These are phyloP conservation scores for Fundulus diaphanus DNA, from an alignment of 2,797 vertebrate species.

Conservation along the genomic window DNA sequence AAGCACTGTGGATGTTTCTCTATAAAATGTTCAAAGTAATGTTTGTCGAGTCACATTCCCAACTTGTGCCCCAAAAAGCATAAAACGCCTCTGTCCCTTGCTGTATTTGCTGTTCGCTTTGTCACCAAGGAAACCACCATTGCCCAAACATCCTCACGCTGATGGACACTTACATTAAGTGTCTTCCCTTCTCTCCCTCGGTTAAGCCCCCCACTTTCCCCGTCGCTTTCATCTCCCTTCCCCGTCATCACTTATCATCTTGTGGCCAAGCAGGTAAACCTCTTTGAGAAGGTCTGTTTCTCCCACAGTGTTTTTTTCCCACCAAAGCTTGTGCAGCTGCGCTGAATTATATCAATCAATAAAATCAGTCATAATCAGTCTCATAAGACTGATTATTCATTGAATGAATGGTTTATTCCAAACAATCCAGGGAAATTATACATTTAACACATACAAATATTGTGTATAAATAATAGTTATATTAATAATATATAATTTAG, in stretches of 20 bases:
- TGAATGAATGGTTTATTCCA: too few relatives aligned
- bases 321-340: constrained; percentile 14
- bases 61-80: constrained; percentile 57
- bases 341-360: background rate
- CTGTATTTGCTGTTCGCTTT: constrained; percentile 76
- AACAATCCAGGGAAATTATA: too few relatives aligned
- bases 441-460: too few relatives aligned
- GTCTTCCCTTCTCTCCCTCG: constrained; percentile 51
- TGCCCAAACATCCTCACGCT: constrained; percentile 77
- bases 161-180: constrained; percentile 75
- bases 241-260: constrained; percentile 58
- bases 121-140: constrained; percentile 79
- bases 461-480: too few relatives aligned
- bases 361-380: too few relatives aligned
- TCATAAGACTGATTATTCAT: too few relatives aligned
- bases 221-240: constrained; percentile 33
- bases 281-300: constrained; percentile 37
- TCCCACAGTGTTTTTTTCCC: constrained; percentile 22
- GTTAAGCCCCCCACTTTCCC: constrained; percentile 36
- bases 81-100: constrained; percentile 60
- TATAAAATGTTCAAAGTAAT: constrained; percentile 53
- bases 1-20: constrained; percentile 41
- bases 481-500: too few relatives aligned
- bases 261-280: constrained; percentile 70
- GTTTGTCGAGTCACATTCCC: constrained; percentile 55